Percentiles rank a stretch among this genome's conserved stretches.
Conservation (phyloP, 1,140 invertebrate genomes). For the Temnothorax longispinosus region DNA sequence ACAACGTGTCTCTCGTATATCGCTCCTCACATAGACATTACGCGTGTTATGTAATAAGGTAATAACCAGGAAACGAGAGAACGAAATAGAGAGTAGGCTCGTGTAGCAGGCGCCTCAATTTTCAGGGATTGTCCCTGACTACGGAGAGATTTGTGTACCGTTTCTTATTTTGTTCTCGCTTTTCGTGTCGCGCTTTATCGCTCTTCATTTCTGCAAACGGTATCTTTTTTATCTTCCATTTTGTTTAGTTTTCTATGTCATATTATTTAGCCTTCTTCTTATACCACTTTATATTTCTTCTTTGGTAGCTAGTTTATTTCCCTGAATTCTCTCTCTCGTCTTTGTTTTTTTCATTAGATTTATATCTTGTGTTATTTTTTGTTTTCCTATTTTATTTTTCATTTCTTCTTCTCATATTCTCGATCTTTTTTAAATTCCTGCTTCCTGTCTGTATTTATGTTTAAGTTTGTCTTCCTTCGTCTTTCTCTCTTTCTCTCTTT, state of each 20-base stretch:
- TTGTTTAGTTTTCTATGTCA: neutral
- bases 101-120: slow-evolving; percentile 58
- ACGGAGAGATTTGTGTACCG: neutral
- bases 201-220: slow-evolving; percentile 21
- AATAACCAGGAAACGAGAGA: slow-evolving; percentile 48
- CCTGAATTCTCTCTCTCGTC: neutral
- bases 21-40: slow-evolving; percentile 38
- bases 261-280: slow-evolving; percentile 13
- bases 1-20: slow-evolving; percentile 14
- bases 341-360: slow-evolving; percentile 18
- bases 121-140: slow-evolving; percentile 53
- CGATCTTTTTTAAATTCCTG: slow-evolving; percentile 18
- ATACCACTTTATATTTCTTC: neutral
- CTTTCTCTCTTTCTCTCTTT: neutral
- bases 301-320: neutral
- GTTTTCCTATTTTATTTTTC: slow-evolving; percentile 9
- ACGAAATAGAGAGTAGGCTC: neutral
- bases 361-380: slow-evolving; percentile 7
- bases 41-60: slow-evolving; percentile 62
- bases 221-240: neutral
- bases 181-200: neutral
- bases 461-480: slow-evolving; percentile 7
- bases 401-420: neutral
- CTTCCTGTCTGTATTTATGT: slow-evolving; percentile 27
- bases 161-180: neutral